Evolutionary conservation across 2,113 vertebrate genomes (phyloP).

Genomic region (Cyprinodon brontotheroides): DNA sequence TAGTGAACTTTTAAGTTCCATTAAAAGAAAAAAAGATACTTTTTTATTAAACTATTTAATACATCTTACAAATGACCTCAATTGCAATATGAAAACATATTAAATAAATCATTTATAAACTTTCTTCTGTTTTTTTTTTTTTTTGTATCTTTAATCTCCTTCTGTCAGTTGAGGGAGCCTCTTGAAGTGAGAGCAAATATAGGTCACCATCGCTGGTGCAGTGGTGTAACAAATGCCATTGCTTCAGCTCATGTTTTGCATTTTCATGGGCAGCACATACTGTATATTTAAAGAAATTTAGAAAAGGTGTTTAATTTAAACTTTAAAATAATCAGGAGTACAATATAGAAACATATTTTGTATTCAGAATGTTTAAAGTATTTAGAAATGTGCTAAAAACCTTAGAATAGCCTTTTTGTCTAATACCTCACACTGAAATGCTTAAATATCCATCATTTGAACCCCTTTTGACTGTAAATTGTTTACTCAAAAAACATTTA

Average conservation of each 20-base stretch:
- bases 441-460: neutral
- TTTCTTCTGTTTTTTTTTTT: slow-evolving; percentile 42
- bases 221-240: slow-evolving; percentile 59
- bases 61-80: slow-evolving; percentile 59
- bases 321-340: slow-evolving; percentile 24
- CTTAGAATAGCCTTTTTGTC: neutral
- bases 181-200: slow-evolving; percentile 64
- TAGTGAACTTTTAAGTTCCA: neutral
- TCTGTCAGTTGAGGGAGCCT: slow-evolving; percentile 39
- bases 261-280: slow-evolving; percentile 56
- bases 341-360: slow-evolving; percentile 12
- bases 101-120: slow-evolving; percentile 30
- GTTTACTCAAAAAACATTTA: too few species aligned
- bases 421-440: neutral
- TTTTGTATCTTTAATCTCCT: slow-evolving; percentile 36
- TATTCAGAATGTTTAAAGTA: neutral
- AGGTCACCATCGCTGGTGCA: slow-evolving; percentile 63
- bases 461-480: neutral
- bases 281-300: slow-evolving; percentile 51
- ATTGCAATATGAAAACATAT: slow-evolving; percentile 29
- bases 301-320: slow-evolving; percentile 41
- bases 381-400: neutral
- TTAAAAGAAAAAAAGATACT: slow-evolving; percentile 2
- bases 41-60: slow-evolving; percentile 29
- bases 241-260: slow-evolving; percentile 58